A percentile compares a stretch with the other conserved stretches of the same genome.
Conservation (phyloP, 2,797 vertebrate species). For the Pseudopleuronectes americanus region DNA sequence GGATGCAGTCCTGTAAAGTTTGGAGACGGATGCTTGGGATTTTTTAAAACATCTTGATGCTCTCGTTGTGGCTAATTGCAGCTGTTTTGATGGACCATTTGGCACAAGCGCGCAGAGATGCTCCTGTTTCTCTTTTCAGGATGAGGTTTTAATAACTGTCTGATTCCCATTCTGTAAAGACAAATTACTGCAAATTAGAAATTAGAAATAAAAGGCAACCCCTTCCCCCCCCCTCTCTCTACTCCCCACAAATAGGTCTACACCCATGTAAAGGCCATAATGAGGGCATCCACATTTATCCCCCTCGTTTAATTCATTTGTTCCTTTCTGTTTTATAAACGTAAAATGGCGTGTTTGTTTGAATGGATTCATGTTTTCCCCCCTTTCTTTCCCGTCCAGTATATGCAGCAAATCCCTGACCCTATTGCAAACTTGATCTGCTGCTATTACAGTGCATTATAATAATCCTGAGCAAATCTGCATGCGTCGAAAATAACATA, state of each 20-base stretch:
- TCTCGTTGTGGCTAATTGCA: conserved; percentile 72
- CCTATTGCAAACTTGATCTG: conserved; percentile 74
- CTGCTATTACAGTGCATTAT: conserved; percentile 71
- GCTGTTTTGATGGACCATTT: conserved; percentile 65
- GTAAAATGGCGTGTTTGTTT: conserved; percentile 34
- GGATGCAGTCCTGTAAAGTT: conserved; percentile 55
- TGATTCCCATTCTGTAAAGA: conserved; percentile 20
- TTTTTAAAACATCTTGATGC: conserved; percentile 18
- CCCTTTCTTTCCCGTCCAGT: conserved; percentile 34
- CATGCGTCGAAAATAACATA: conserved; percentile 73
- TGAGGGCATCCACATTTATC: conserved; percentile 63
- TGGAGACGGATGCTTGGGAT: conserved; percentile 29
- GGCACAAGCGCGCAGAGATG: conserved; percentile 40
- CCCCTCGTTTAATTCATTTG: conserved; percentile 59
- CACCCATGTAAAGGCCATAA: conserved; percentile 71
- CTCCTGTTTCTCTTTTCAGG: conserved; percentile 26
- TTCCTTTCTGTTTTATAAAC: conserved; percentile 22
- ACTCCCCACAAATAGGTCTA: conserved; percentile 57
- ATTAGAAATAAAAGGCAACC: conserved; percentile 56
- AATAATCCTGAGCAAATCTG: conserved; percentile 78
- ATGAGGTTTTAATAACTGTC: conserved; percentile 28
- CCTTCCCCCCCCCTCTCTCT: background rate
- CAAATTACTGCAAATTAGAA: conserved; percentile 55
- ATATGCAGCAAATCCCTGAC: conserved; percentile 70
- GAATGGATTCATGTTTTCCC: conserved; percentile 34